Percentiles rank a stretch among this genome's conserved stretches.
Conservation (phyloP, 64 coral and sea anemone genomes). For the Actinia tenebrosa region DNA sequence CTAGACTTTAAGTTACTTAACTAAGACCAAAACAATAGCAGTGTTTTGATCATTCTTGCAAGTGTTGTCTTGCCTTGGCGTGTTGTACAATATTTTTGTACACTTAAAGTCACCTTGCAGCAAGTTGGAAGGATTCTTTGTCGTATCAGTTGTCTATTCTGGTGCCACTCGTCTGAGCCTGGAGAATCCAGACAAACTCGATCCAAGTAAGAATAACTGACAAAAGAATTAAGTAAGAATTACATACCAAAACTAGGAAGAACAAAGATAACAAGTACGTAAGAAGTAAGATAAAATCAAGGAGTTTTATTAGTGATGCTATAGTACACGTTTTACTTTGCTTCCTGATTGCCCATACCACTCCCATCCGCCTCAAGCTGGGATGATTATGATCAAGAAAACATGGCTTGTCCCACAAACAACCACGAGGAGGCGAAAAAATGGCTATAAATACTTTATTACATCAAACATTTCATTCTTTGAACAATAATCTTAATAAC, state of each 20-base stretch:
- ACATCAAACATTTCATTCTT: neutral
- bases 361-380: neutral
- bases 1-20: conserved; percentile 6
- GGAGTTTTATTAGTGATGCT: neutral
- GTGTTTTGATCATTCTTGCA: neutral
- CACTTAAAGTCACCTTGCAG: neutral
- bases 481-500: neutral
- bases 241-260: neutral
- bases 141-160: neutral
- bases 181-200: neutral
- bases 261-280: conserved; percentile 1
- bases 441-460: neutral
- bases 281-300: neutral
- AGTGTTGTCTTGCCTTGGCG: neutral
- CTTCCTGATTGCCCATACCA: neutral
- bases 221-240: conserved; percentile 8
- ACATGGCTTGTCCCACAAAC: neutral
- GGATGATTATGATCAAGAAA: neutral
- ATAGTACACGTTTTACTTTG: neutral
- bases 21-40: neutral
- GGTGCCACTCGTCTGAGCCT: neutral
- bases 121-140: neutral
- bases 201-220: neutral
- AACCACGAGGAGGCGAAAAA: neutral
- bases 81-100: neutral